phyloP scores from a whole-genome alignment of 2,797 vertebrate species.

The Argentina silus region DNA sequence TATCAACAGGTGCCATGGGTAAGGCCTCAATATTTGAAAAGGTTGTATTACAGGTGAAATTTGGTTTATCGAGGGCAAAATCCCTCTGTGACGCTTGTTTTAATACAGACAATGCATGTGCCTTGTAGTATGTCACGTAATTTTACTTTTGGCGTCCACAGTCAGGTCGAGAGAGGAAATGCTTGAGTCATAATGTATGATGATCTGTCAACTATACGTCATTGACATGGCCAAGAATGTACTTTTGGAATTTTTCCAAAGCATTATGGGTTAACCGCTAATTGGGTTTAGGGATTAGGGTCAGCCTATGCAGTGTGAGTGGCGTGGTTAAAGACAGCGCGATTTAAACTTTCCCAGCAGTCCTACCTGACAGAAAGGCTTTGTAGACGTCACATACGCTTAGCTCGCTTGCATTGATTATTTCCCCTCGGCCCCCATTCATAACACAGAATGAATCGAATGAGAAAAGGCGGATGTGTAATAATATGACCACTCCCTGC shows the following conservation, averaged over 20 bases:
- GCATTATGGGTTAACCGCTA: background rate
- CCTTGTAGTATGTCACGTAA: too few species aligned
- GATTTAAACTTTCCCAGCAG: conserved; percentile 2
- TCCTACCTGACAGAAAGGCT: background rate
- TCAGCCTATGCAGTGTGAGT: background rate
- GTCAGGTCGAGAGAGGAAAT: too few species aligned
- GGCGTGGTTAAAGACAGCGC: background rate
- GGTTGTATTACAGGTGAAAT: too few species aligned
- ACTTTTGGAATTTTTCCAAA: background rate
- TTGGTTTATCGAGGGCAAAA: too few species aligned
- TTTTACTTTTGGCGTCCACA: too few species aligned
- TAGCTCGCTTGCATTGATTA: conserved; percentile 14
- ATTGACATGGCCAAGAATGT: background rate
- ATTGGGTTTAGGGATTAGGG: conserved; percentile 9
- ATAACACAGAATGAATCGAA: conserved; percentile 32
- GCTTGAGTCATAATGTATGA: background rate
- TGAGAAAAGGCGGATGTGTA: conserved; percentile 40
- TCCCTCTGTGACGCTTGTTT: too few species aligned
- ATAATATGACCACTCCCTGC: conserved; percentile 40
- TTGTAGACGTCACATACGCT: background rate
- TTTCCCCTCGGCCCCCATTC: conserved; percentile 23
- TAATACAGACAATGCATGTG: too few species aligned
- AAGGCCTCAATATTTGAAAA: background rate
- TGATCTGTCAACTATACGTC: background rate
- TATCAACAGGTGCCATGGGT: background rate